Conservation (phyloP, 1,140 invertebrate species). For the Drosophila santomea region DNA sequence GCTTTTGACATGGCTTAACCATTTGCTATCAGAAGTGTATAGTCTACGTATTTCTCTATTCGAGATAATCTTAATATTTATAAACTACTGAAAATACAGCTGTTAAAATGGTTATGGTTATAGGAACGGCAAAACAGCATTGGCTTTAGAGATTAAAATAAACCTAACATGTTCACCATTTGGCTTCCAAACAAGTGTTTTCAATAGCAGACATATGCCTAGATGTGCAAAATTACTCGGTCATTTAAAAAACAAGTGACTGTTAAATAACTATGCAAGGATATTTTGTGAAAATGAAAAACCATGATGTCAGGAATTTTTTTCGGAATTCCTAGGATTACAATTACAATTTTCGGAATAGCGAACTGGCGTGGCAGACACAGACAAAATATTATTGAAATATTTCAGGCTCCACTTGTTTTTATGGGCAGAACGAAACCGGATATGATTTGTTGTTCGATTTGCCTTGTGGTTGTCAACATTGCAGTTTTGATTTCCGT, state of each 20-base stretch:
- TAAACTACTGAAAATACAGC: too few relatives aligned
- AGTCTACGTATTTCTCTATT: too few relatives aligned
- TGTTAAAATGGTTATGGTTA: too few relatives aligned
- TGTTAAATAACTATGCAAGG: conserved; percentile 1
- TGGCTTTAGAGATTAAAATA: too few relatives aligned
- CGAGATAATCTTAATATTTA: background rate
- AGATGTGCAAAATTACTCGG: conserved; percentile 7
- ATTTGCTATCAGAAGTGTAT: background rate
- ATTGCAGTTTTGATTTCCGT: conserved; percentile 62
- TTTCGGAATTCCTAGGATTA: conserved; percentile 7
- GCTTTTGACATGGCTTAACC: background rate
- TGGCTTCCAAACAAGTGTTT: background rate
- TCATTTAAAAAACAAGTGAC: conserved; percentile 1
- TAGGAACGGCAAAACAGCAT: too few relatives aligned
- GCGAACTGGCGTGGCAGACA: conserved; percentile 3
- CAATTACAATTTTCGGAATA: conserved; percentile 25
- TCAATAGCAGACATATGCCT: conserved; percentile 9
- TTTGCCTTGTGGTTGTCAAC: conserved; percentile 24
- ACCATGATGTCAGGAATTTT: conserved; percentile 16
- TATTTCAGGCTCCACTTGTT: conserved; percentile 66
- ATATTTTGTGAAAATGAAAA: conserved; percentile 13
- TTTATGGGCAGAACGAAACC: conserved; percentile 60
- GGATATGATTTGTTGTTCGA: conserved; percentile 66
- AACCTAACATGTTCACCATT: background rate
- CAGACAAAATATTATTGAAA: conserved; percentile 34